These are phyloP conservation scores for Trilocha varians DNA, from an alignment of 2,888 invertebrate genomes.

Conservation along the genomic window DNA sequence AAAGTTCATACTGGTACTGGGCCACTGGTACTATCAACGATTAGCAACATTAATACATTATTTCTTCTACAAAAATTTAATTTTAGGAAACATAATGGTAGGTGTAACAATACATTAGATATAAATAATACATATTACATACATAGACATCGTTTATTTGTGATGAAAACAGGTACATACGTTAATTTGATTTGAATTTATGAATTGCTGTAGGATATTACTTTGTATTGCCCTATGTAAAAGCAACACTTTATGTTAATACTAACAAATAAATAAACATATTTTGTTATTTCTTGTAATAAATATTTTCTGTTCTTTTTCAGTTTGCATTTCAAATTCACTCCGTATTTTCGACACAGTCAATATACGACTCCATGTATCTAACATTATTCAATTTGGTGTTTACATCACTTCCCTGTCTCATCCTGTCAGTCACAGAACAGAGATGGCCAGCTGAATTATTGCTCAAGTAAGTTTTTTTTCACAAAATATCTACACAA, in stretches of 20 bases:
- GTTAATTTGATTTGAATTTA: no score
- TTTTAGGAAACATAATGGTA: slow-evolving; percentile 78
- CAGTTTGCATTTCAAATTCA: slow-evolving; percentile 74
- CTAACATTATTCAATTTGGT: slow-evolving; percentile 84
- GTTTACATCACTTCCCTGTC: slow-evolving; percentile 83
- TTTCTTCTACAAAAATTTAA: slow-evolving; percentile 90
- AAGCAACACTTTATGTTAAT: no score
- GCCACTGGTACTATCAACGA: slow-evolving; percentile 86
- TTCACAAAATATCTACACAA: no score
- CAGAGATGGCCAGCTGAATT: slow-evolving; percentile 75
- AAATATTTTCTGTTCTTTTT: slow-evolving; percentile 16
- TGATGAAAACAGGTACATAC: no score
- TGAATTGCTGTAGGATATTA: no score
- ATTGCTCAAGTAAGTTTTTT: slow-evolving; percentile 58
- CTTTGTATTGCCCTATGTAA: no score
- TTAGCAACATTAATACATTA: slow-evolving; percentile 83
- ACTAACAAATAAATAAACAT: no score
- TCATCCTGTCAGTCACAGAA: slow-evolving; percentile 82
- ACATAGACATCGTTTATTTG: no score
- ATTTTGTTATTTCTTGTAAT: not conserved
- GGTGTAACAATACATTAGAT: slow-evolving; percentile 21
- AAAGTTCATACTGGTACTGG: slow-evolving; percentile 84
- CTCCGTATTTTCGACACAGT: slow-evolving; percentile 73
- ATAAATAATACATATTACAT: not conserved
- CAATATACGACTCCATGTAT: slow-evolving; percentile 82